A percentile compares a stretch with the other conserved stretches of the same genome.
Conservation (phyloP, 2,888 invertebrate genomes). For the Sialis fuliginosa region DNA sequence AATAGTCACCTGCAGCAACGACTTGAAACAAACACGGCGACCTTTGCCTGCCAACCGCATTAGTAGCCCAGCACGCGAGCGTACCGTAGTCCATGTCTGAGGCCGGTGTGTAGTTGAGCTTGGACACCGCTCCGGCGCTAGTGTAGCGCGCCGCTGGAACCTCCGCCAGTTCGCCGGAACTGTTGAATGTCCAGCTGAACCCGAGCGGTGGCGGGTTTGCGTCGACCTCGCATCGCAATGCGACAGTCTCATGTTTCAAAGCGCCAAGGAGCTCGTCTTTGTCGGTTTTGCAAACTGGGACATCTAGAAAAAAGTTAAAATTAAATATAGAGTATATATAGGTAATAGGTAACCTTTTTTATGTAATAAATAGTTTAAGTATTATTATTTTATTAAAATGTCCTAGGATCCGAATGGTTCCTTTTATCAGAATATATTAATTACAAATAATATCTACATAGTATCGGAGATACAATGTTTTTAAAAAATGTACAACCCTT, state of each 20-base stretch:
- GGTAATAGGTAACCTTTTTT: too few species aligned
- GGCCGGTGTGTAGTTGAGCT: constrained; percentile 69
- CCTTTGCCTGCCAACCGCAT: constrained; percentile 67
- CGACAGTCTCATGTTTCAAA: constrained; percentile 74
- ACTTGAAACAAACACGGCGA: constrained; percentile 76
- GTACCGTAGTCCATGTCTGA: constrained; percentile 83
- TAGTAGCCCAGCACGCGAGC: constrained; percentile 70
- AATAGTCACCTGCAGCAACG: constrained; percentile 55
- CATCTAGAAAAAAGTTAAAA: too few species aligned
- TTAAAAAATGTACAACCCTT: too few species aligned
- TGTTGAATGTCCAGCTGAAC: constrained; percentile 88
- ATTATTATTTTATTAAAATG: too few species aligned
- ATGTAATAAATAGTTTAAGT: too few species aligned
- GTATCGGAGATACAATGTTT: too few species aligned
- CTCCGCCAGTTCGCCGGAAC: constrained; percentile 71
- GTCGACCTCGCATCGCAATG: constrained; percentile 70
- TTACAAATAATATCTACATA: too few species aligned
- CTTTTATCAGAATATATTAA: too few species aligned
- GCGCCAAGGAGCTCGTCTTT: constrained; percentile 72
- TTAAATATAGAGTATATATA: too few species aligned
- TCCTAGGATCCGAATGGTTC: too few species aligned
- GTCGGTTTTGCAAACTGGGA: constrained; percentile 59
- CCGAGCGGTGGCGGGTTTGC: constrained; percentile 72
- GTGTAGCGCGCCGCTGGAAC: constrained; percentile 49
- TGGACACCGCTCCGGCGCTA: constrained; percentile 47